Conservation (phyloP, 2,888 invertebrate species). For the Eucriotettix oculatus region DNA sequence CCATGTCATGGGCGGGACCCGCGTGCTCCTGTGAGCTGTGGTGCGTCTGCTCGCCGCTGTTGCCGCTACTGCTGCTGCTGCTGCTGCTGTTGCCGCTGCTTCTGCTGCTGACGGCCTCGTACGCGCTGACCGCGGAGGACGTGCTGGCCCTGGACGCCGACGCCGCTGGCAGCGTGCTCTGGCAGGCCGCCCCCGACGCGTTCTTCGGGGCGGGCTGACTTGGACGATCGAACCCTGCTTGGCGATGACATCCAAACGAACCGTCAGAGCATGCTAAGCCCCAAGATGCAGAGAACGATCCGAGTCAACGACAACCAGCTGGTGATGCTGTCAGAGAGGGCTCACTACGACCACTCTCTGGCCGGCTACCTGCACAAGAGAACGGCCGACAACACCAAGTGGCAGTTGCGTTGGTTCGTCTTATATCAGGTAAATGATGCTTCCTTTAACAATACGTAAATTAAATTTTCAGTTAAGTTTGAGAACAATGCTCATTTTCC, state of each 20-base stretch:
- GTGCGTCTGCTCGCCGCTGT: not conserved
- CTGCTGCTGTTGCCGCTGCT: conserved; percentile 3
- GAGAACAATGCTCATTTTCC: no score
- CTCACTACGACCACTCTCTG: conserved; percentile 69
- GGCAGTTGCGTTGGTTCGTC: conserved; percentile 72
- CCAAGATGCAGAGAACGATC: conserved; percentile 59
- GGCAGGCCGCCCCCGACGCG: not conserved
- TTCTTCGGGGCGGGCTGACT: no score
- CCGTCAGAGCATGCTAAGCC: conserved; percentile 5
- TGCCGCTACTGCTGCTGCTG: conserved; percentile 2
- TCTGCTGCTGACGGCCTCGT: conserved; percentile 1
- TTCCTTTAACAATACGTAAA: no score
- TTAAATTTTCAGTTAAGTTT: no score
- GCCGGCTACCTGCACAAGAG: conserved; percentile 72
- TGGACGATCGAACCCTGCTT: no score
- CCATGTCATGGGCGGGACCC: not conserved
- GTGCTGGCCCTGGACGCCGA: not conserved
- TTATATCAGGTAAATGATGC: conserved; percentile 51
- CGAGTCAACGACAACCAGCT: conserved; percentile 75
- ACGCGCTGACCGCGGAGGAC: conserved; percentile 2
- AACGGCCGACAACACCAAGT: conserved; percentile 70
- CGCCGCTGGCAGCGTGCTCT: not conserved
- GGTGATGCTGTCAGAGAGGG: conserved; percentile 66
- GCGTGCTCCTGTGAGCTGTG: not conserved
- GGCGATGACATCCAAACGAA: no score